Base-by-base conservation (phyloP, 2,113 vertebrate genomes). In the Prionailurus bengalensis region DNA sequence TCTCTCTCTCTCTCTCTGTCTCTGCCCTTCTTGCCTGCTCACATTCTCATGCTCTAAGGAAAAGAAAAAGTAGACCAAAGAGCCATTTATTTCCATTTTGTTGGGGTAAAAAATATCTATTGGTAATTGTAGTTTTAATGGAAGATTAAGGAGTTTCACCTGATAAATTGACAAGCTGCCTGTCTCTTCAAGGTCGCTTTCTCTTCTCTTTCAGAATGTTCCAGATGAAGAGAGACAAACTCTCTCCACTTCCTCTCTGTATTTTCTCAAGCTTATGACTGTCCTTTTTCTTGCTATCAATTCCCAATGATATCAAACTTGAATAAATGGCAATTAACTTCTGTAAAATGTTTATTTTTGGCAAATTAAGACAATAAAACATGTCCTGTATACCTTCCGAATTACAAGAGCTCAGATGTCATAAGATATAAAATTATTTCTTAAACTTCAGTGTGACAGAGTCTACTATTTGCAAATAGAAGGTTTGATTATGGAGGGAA, bases 351-450 rank as follows among this genome's bases (percentile, higher is more conserved):
- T 29, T 71, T 58, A 25, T 29, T 48, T 71, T n/a, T 27, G 29
- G 14, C 53, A 76, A 91, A 53, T 89, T 81, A 78, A 78, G 48
- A 48, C 71, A 97, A 78, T 3, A 74, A 79, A 78, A 73, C 11
- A n/a, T 33, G 3, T 29, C n/a, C 13, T 39, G 17, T 48, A 1
- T 55, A 8, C 14, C 12, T 3, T 39, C 42, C 65, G 55, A 58
- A 33, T 21, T 36, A 13, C 2, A 53, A 11, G 31, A 36, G 7
- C 33, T 63, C 39, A 76, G 21, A 63, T 80, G 14, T 33, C 7
- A 29, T 29, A 65, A 45, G 12, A 27, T 14, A n/a, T 23, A 1
- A 42, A 66, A 48, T 17, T 3, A 55, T 17, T 58, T 25, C 53
- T 73, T 45, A 39, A 53, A 21, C 17, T 82, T 87, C 48, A 53